Evolutionary conservation across 2,113 vertebrate genomes (phyloP).

Genomic region (Bufo bufo): DNA sequence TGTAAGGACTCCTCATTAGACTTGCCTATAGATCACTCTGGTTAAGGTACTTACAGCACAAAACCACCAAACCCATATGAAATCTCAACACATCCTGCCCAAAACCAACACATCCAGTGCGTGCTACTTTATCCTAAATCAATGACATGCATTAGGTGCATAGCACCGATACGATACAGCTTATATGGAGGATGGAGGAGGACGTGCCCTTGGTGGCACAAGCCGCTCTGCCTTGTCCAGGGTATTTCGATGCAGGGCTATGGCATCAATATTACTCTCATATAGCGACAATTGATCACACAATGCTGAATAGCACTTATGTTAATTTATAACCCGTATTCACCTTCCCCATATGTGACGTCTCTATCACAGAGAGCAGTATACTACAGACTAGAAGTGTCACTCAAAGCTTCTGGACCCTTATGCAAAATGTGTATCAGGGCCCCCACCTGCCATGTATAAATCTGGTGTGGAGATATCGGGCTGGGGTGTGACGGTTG

Average conservation of each 20-base stretch:
- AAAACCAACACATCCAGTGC: not conserved
- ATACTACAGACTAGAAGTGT: not conserved
- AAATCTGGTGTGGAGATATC: not conserved
- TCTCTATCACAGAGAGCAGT: not conserved
- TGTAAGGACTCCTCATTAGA: not conserved
- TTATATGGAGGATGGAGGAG: not conserved
- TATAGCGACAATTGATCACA: no score
- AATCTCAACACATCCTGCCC: constrained; percentile 7
- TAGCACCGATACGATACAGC: not conserved
- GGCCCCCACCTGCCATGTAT: not conserved
- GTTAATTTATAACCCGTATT: no score
- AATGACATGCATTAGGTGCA: no score
- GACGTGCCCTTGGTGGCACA: not conserved
- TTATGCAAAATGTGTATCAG: not conserved
- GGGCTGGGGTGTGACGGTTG: not conserved
- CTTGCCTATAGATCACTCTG: not conserved
- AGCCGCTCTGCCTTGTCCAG: not conserved
- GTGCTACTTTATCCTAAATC: not conserved
- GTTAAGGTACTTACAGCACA: not conserved
- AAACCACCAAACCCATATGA: constrained; percentile 16
- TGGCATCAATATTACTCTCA: not conserved
- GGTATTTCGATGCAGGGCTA: not conserved
- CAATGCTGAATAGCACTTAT: no score
- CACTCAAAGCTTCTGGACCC: not conserved
- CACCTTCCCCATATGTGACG: not conserved